Percentiles rank a stretch among this genome's conserved stretches.
Evolutionary conservation across 2,113 vertebrate genomes (phyloP).

Genomic region (Archocentrus centrarchus): DNA sequence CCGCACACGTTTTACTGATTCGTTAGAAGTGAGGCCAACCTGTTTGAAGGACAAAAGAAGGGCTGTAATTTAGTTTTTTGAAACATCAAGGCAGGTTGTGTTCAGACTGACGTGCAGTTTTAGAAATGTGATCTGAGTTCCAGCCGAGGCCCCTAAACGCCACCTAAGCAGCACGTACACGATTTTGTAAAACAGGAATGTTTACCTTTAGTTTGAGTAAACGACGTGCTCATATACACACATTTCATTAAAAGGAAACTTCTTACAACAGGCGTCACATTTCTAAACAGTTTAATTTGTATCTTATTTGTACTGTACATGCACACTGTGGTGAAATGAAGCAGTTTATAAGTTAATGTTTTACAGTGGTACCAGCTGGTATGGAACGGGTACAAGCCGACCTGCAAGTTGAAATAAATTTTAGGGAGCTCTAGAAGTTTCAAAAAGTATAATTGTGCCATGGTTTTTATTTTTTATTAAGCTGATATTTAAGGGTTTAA

Average conservation of each 20-base stretch:
- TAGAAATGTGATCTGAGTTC: neutral
- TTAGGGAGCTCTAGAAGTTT: neutral
- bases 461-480: neutral
- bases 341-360: neutral
- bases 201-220: neutral
- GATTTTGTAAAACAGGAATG: neutral
- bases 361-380: neutral
- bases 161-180: neutral
- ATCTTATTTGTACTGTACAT: neutral
- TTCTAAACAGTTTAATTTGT: neutral
- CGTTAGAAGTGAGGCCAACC: neutral
- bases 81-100: neutral
- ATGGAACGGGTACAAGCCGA: no score
- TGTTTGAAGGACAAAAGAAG: neutral
- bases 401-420: neutral
- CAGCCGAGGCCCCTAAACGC: fast-evolving
- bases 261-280: neutral
- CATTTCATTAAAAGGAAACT: fast-evolving
- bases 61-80: neutral
- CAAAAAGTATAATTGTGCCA: no score
- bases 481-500: neutral
- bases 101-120: neutral
- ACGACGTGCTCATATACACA: neutral
- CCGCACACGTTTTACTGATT: neutral
- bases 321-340: neutral